Evolutionary conservation across 2,113 vertebrate genomes (phyloP).

Genomic region (Aramus guarauna): DNA sequence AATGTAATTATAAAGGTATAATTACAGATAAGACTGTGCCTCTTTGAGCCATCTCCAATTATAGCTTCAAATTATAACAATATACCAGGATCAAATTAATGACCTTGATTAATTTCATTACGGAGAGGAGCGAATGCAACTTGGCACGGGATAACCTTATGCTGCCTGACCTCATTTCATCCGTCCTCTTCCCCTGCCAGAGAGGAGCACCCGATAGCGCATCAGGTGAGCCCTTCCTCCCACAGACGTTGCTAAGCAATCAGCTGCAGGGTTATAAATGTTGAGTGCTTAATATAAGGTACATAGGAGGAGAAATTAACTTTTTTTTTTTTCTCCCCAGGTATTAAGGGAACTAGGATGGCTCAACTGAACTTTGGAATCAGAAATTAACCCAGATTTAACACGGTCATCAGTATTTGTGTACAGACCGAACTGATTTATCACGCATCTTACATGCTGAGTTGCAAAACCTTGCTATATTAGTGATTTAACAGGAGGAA

Average conservation of each 20-base stretch:
- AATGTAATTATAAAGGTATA: conserved; percentile 35
- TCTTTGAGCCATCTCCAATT: conserved; percentile 38
- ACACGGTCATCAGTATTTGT: neutral
- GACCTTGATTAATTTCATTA: conserved; percentile 47
- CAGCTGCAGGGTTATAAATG: conserved; percentile 18
- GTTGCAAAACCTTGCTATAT: conserved; percentile 27
- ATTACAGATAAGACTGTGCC: conserved; percentile 17
- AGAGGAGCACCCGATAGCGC: neutral
- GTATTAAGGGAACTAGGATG: neutral
- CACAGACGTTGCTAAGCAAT: conserved; percentile 41
- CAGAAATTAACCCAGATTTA: neutral
- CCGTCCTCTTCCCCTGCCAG: neutral
- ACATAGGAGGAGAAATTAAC: neutral
- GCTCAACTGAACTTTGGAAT: neutral
- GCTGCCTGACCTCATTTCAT: conserved; percentile 37
- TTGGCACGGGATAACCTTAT: neutral
- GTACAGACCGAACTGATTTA: conserved; percentile 9
- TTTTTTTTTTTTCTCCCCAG: neutral
- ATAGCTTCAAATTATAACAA: conserved; percentile 19
- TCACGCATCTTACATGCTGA: neutral
- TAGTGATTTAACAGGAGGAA: conserved; percentile 40
- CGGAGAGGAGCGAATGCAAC: rapidly evolving
- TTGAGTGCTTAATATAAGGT: neutral
- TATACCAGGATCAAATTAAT: conserved; percentile 30
- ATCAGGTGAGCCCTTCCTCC: conserved; percentile 36